phyloP scores from a whole-genome alignment of 2,797 vertebrate genomes.

The Eulemur albifrons region DNA sequence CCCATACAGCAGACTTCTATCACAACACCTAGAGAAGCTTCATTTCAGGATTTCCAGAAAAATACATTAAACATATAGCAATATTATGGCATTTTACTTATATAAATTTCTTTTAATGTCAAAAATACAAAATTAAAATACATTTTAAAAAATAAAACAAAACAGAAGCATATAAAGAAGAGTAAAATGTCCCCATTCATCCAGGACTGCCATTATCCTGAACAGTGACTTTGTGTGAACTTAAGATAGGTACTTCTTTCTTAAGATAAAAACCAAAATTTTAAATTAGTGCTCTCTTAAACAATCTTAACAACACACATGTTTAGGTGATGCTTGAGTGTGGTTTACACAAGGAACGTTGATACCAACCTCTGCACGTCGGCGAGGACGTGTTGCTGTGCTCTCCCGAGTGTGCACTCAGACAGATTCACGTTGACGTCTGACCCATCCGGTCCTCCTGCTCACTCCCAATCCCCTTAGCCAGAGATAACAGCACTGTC shows the following conservation, averaged over 20 bases:
- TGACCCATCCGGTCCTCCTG: background rate
- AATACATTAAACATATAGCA: background rate
- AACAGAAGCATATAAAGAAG: background rate
- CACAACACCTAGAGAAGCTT: background rate
- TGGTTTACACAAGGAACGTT: background rate
- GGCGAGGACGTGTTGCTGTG: background rate
- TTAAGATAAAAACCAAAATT: background rate
- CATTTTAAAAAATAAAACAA: background rate
- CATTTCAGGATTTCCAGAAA: constrained; percentile 14
- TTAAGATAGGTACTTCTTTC: background rate
- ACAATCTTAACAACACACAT: background rate
- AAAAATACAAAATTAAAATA: background rate
- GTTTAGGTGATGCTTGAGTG: background rate
- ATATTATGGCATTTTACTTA: background rate
- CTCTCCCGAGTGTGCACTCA: background rate
- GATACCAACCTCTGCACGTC: background rate
- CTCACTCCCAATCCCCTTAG: background rate
- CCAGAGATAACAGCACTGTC: background rate
- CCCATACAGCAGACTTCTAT: background rate
- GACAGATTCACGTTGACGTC: background rate
- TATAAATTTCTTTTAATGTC: background rate
- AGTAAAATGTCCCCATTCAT: background rate
- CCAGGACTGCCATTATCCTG: background rate
- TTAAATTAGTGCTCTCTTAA: background rate
- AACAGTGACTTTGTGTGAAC: background rate